Evolutionary conservation across 2,888 invertebrate species (phyloP).

Genomic region (Cerceris rybyensis): DNA sequence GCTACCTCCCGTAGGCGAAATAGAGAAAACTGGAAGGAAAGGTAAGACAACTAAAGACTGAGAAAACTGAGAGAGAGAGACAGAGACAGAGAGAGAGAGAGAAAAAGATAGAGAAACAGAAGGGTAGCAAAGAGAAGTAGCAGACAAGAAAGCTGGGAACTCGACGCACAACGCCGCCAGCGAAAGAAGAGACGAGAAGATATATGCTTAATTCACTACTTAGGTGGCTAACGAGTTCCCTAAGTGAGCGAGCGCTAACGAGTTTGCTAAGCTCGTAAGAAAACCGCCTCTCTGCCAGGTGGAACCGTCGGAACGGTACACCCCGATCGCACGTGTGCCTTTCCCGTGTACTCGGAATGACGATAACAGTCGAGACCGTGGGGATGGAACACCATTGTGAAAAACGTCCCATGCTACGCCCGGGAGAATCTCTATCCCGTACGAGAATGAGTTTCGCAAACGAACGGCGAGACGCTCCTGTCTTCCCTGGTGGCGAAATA

Average conservation of each 20-base stretch:
- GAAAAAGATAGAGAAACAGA: slow-evolving; percentile 23
- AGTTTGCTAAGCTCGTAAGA: slow-evolving; percentile 65
- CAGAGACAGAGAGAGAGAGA: slow-evolving; percentile 9
- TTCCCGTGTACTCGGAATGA: slow-evolving; percentile 23
- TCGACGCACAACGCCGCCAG: slow-evolving; percentile 35
- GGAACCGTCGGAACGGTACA: slow-evolving; percentile 6
- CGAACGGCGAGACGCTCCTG: too few species aligned
- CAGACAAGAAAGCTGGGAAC: slow-evolving; percentile 49
- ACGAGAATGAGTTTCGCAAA: too few species aligned
- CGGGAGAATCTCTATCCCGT: too few species aligned
- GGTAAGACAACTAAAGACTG: not conserved
- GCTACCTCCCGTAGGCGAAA: slow-evolving; percentile 1
- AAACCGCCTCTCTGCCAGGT: slow-evolving; percentile 43
- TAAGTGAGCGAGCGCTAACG: slow-evolving; percentile 66
- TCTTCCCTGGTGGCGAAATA: too few species aligned
- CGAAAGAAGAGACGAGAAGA: slow-evolving; percentile 56
- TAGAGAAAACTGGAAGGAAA: slow-evolving; percentile 1
- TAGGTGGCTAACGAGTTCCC: slow-evolving; percentile 65
- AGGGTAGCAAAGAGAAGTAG: not conserved
- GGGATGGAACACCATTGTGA: too few species aligned
- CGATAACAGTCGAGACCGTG: not conserved
- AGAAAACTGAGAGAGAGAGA: not conserved
- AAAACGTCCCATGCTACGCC: too few species aligned
- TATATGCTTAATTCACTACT: slow-evolving; percentile 66
- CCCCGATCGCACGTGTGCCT: slow-evolving; percentile 35